These are phyloP conservation scores for Clivina fossor DNA, from an alignment of 2,888 invertebrate genomes.

Conservation along the genomic window DNA sequence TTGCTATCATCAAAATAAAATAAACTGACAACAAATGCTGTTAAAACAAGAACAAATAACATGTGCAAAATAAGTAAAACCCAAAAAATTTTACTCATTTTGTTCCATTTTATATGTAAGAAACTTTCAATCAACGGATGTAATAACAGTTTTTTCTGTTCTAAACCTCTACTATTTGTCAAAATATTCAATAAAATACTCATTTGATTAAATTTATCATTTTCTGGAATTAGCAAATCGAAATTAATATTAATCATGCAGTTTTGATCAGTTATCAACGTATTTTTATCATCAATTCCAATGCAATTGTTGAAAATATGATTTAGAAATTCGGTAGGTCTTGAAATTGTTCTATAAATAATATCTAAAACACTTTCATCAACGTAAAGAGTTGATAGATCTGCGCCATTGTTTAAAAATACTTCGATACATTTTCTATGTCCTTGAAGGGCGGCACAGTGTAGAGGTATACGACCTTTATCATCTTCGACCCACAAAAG, in stretches of 20 bases:
- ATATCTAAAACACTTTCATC: conserved; percentile 57
- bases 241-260: conserved; percentile 59
- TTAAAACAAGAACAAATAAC: conserved; percentile 56
- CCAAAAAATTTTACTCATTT: conserved; percentile 58
- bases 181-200: conserved; percentile 59
- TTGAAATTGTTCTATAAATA: conserved; percentile 57
- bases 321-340: conserved; percentile 58
- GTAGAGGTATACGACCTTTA: conserved; percentile 52
- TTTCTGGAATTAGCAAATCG: conserved; percentile 54
- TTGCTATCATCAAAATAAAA: conserved; percentile 51
- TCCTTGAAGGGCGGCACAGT: conserved; percentile 59
- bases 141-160: conserved; percentile 55
- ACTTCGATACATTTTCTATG: conserved; percentile 60
- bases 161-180: conserved; percentile 53
- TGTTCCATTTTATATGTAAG: conserved; percentile 60
- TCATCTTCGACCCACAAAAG: conserved; percentile 11
- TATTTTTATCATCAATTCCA: conserved; percentile 53
- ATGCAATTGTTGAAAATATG: conserved; percentile 59
- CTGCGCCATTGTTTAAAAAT: conserved; percentile 45
- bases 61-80: conserved; percentile 56
- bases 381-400: conserved; percentile 34
- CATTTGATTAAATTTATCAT: conserved; percentile 58
- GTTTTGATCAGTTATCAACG: conserved; percentile 39
- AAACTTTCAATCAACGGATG: conserved; percentile 63
- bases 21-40: conserved; percentile 51